Percentiles rank a stretch among this genome's conserved stretches.
phyloP scores from a whole-genome alignment of 37 sponge, comb jelly and placozoan species.

The Dysidea cf. avara region DNA sequence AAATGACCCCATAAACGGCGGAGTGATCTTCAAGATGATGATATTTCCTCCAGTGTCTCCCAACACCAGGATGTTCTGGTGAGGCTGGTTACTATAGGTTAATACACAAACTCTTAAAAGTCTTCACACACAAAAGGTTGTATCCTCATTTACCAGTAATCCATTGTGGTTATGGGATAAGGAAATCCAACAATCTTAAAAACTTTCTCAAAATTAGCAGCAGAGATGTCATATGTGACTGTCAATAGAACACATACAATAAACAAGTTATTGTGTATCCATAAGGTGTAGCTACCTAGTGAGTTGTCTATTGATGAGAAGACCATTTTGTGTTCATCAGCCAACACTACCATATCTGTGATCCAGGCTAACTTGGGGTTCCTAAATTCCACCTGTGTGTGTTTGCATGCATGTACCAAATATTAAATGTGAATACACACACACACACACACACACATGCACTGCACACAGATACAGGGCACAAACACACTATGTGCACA shows the following conservation, averaged over 20 bases:
- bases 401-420: not conserved
- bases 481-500: too few relatives aligned
- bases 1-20: not conserved
- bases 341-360: conserved; percentile 67
- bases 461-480: too few relatives aligned
- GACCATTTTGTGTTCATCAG: conserved; percentile 76
- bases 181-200: conserved; percentile 64
- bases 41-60: conserved; percentile 90
- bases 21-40: conserved; percentile 42
- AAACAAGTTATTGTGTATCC: not conserved
- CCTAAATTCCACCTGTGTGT: not conserved
- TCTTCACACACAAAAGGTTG: too few relatives aligned
- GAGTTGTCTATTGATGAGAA: conserved; percentile 74
- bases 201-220: conserved; percentile 62
- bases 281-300: conserved; percentile 43
- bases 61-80: conserved; percentile 74
- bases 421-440: too few relatives aligned
- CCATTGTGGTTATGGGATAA: conserved; percentile 54
- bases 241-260: not conserved
- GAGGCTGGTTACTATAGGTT: not conserved
- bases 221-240: conserved; percentile 72
- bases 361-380: conserved; percentile 53
- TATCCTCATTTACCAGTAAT: conserved; percentile 77
- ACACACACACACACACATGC: too few relatives aligned
- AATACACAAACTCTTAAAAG: too few relatives aligned